Base-by-base conservation (phyloP, 1,140 invertebrate species). In the Bombus affinis region DNA sequence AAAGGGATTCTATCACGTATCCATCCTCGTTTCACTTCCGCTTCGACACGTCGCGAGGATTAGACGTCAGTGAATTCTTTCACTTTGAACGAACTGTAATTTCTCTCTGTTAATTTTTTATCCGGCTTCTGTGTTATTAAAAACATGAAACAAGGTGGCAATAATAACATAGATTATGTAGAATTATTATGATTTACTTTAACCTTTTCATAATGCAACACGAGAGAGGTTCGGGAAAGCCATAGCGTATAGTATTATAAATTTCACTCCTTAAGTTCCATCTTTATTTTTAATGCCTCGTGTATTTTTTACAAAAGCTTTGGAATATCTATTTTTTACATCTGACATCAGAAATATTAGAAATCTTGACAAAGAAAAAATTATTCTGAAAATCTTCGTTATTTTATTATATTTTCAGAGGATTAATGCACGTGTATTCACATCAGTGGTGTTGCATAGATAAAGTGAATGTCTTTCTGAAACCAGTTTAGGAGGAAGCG, bases 1-100 rank as follows among this genome's bases (percentile, higher is more conserved):
- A 79, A 80, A 79, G 76, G 68, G 76, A 85, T 37, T 85, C 77
- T 47, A 62, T 72, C 68, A 62, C 68, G 68, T 72, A 80, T 18
- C 25, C 22, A 18, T 53, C n/a, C 37, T 5, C 44, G n/a, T 42
- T 77, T 57, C 44, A 18, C 65, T 78, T 83, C 42, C 65, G 37
- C 32, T 28, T 47, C 15, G n/a, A 42, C 47, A 44, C 28, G 28
- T 62, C 9, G 39, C 42, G 5, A 13, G 35, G 25, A 76, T 53
- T 35, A 53, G 13, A 25, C 9, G 53, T 59, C 57, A 62, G 18
- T 25, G 37, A 39, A 39, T 37, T 39, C 35, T 70, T 25, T 53
- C n/a, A 35, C 44, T 12, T 71, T 37, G 25, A 66, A 71, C 47
- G 1, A 32, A 37, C 44, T 1, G 39, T 71, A n/a, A n/a, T 62